phyloP scores from a whole-genome alignment of 2,888 invertebrate genomes.

The Polietes domitor region DNA sequence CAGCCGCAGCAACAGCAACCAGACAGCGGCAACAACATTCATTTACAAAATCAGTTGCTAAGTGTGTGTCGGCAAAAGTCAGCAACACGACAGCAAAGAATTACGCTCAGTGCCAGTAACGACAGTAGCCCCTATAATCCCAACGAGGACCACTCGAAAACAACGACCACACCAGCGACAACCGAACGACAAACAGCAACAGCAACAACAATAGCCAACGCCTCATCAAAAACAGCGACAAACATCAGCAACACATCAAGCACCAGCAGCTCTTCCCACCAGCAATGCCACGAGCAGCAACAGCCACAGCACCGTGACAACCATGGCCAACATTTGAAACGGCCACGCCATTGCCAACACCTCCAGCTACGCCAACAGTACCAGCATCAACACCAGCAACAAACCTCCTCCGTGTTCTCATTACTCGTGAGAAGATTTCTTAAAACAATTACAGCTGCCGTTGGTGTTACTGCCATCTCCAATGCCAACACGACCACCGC shows the following conservation, averaged over 20 bases:
- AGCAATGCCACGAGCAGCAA: conserved; percentile 29
- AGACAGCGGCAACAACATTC: background rate
- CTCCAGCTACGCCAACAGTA: background rate
- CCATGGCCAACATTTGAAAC: conserved; percentile 16
- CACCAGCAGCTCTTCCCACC: conserved; percentile 21
- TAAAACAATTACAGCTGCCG: conserved; percentile 27
- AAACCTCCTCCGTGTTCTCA: conserved; percentile 2
- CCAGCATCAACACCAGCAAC: conserved; percentile 1
- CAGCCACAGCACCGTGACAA: conserved; percentile 28
- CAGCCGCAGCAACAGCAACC: conserved; percentile 14
- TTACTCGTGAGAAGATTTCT: conserved; percentile 8
- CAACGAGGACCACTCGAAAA: background rate
- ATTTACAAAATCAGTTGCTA: background rate
- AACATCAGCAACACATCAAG: background rate
- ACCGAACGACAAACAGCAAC: conserved; percentile 37
- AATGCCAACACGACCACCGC: background rate
- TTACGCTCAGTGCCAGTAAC: background rate
- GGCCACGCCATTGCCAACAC: background rate
- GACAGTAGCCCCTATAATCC: background rate
- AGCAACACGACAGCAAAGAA: background rate
- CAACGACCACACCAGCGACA: conserved; percentile 26
- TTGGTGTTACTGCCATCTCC: background rate
- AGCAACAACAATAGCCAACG: conserved; percentile 43
- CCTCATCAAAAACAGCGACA: conserved; percentile 4
- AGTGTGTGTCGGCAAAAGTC: background rate